Conservation (phyloP, 2,888 invertebrate genomes). For the Lochmaea crataegi region DNA sequence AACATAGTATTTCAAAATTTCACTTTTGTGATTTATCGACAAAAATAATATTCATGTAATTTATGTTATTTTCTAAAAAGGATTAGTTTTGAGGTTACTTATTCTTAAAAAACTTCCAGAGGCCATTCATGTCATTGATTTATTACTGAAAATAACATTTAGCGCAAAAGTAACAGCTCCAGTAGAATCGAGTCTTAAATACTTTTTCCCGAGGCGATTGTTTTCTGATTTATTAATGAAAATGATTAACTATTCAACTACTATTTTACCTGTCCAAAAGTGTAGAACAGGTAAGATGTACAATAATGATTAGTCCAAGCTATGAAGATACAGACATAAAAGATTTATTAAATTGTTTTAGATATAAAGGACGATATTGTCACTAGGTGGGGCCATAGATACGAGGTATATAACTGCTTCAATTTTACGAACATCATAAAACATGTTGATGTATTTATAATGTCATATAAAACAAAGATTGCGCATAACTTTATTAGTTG, state of each 20-base stretch:
- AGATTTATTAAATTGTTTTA: constrained; percentile 5
- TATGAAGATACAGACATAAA: background rate
- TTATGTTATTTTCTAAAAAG: background rate
- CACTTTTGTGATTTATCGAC: background rate
- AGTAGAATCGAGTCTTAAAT: background rate
- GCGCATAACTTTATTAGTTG: background rate
- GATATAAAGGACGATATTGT: constrained; percentile 1
- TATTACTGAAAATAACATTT: constrained; percentile 1
- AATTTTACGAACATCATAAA: background rate
- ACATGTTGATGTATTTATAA: background rate
- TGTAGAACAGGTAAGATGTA: background rate
- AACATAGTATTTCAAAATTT: background rate
- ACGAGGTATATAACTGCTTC: background rate
- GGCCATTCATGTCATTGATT: background rate
- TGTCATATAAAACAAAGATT: background rate
- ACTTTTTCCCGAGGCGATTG: background rate
- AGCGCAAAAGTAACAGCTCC: background rate
- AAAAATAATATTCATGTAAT: constrained; percentile 1
- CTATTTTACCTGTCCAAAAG: constrained; percentile 1
- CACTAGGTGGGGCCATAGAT: background rate
- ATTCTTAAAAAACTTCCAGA: background rate
- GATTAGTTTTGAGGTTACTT: background rate
- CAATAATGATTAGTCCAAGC: background rate
- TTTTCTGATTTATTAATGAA: background rate
- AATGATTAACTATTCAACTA: background rate